Conservation (phyloP, 2,797 vertebrate species). For the Vespertilio murinus region DNA sequence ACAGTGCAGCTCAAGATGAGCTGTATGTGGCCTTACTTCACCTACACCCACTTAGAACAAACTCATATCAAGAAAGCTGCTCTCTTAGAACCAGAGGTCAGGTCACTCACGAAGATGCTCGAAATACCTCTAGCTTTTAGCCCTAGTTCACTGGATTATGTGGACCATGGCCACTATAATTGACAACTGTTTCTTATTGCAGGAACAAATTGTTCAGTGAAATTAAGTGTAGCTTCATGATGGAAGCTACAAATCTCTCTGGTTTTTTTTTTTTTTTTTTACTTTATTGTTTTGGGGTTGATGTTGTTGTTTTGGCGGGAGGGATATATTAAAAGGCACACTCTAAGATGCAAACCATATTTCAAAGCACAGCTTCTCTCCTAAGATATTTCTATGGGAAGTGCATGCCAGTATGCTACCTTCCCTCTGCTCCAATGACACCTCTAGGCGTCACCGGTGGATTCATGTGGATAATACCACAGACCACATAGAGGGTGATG, state of each 20-base stretch:
- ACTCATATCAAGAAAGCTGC: neutral
- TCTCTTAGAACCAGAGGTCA: neutral
- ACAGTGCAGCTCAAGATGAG: neutral
- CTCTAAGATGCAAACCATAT: neutral
- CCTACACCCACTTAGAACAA: neutral
- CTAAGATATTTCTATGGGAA: neutral
- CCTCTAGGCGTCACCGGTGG: neutral
- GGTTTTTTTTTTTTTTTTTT: neutral
- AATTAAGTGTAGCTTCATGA: neutral
- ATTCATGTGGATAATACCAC: neutral
- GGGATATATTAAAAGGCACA: neutral
- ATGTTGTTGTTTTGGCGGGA: neutral
- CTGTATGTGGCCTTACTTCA: neutral
- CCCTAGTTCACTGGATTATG: neutral
- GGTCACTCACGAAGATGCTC: neutral
- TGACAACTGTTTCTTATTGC: neutral
- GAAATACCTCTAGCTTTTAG: neutral
- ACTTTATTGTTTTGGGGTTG: neutral
- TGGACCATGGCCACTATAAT: neutral
- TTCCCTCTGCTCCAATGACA: neutral
- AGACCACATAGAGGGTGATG: neutral
- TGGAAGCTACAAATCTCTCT: neutral
- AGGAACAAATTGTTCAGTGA: neutral
- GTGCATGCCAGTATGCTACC: neutral
- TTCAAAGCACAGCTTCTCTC: conserved; percentile 12